Conservation (phyloP, 64 coral and sea anemone genomes). For the Trachythela sp. region DNA sequence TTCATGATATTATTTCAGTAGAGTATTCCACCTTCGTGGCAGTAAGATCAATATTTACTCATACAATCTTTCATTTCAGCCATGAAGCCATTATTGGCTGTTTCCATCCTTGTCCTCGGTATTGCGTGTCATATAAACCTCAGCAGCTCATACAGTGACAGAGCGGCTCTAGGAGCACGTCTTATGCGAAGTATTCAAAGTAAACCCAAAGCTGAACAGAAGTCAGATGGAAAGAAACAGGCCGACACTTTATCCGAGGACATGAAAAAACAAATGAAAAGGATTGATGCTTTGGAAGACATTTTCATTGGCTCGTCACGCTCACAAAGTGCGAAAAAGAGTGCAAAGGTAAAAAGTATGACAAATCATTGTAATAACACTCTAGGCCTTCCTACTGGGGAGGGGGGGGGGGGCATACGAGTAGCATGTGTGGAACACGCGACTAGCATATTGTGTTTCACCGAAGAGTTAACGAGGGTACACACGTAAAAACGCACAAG, state of each 20-base stretch:
- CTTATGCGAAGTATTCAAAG: not conserved
- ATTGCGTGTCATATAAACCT: not conserved
- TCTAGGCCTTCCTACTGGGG: too few species aligned
- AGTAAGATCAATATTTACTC: too few species aligned
- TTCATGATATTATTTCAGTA: too few species aligned
- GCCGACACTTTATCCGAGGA: not conserved
- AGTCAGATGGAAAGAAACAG: too few species aligned
- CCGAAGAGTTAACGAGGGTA: too few species aligned
- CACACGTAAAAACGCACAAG: too few species aligned
- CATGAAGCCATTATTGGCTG: slow-evolving; percentile 6
- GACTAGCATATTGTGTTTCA: too few species aligned
- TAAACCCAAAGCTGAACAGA: not conserved
- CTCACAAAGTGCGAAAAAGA: not conserved
- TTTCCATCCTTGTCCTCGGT: not conserved
- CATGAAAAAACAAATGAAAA: not conserved
- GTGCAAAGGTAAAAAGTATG: not conserved
- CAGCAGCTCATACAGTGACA: not conserved
- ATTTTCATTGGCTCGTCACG: not conserved
- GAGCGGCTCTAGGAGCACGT: not conserved
- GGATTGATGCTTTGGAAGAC: not conserved
- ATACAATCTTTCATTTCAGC: not conserved
- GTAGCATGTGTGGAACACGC: too few species aligned
- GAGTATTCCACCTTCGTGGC: too few species aligned
- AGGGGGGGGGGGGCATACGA: too few species aligned
- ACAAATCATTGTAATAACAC: too few species aligned